Base-by-base conservation (phyloP, 2,113 vertebrate species). In the Onychostruthus taczanowskii region DNA sequence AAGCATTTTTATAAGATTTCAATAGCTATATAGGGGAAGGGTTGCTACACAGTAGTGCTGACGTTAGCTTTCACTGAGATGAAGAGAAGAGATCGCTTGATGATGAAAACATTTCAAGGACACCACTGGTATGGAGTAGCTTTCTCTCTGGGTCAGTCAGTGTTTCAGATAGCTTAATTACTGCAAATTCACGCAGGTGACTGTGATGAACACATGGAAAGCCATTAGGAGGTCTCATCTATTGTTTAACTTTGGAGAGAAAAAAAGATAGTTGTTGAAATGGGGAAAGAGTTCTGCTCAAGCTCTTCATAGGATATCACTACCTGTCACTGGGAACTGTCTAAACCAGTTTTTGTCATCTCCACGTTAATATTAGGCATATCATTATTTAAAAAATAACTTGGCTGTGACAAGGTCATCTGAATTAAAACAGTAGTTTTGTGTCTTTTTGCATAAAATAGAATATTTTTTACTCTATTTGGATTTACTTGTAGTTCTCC, bases 91-190 rank as follows among this genome's bases (percentile, higher is more conserved):
- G 50, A 59, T 52, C 2, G 11, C 83, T 86, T 92, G 84, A 94
- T 90, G 97, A 96, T 96, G 97, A 98, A 98, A 98, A 98, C 96
- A 59, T 98, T 98, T 98, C 98, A 99, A 98, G 98, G 98, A 97
- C 98, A 96, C 93, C 80, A 72, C 66, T 28, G 58, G 55, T 87
- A 95, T 24, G 44, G 72, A 95, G 79, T 85, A 84, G 93, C 84
- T 94, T 97, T 96, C 69, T 95, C 87, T 96, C 80, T 74, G 75
- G 92, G 84, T 97, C 91, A 93, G 87, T 90, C 84, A 79, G 72
- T 87, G 74, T 78, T 96, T 97, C 94, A 96, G 92, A 96, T 96
- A 96, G 92, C 93, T 97, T 97, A 98, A 97, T 98, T 97, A 97
- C 91, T 95, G 91, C 84, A 93, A 89, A 91, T 95, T 94, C 95